phyloP scores from a whole-genome alignment of 2,888 invertebrate species.

The Lasioglossum malachurum region DNA sequence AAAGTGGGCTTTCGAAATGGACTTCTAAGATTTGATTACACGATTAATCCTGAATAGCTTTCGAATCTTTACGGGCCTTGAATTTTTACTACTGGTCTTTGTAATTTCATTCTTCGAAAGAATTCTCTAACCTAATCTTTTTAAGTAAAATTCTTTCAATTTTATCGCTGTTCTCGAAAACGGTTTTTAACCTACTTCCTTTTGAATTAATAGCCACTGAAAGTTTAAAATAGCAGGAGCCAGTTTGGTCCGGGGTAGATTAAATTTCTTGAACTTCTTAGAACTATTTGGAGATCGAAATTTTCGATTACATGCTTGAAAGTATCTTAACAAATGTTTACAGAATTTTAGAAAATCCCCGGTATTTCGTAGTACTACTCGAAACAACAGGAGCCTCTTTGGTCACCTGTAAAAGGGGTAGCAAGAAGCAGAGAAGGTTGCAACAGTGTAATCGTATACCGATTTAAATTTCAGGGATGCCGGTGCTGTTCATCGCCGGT shows the following conservation, averaged over 20 bases:
- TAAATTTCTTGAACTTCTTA: neutral
- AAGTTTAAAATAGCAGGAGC: neutral
- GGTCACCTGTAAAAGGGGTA: neutral
- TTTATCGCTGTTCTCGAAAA: too few species aligned
- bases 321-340: neutral
- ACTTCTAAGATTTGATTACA: neutral
- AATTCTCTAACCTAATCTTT: neutral
- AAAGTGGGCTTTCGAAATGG: neutral
- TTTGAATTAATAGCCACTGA: too few species aligned
- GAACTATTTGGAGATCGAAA: neutral
- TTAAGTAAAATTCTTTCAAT: neutral
- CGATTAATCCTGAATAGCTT: neutral
- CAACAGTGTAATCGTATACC: neutral
- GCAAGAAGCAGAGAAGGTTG: neutral
- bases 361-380: neutral
- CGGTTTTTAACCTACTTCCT: too few species aligned
- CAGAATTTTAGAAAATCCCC: neutral
- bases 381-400: too few species aligned
- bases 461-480: slow-evolving; percentile 84
- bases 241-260: neutral
- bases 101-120: neutral
- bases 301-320: neutral
- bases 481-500: slow-evolving; percentile 86
- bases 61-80: neutral
- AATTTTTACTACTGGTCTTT: neutral